These are phyloP conservation scores for Montipora capricornis DNA, from an alignment of 64 coral and sea anemone species.

Conservation along the genomic window DNA sequence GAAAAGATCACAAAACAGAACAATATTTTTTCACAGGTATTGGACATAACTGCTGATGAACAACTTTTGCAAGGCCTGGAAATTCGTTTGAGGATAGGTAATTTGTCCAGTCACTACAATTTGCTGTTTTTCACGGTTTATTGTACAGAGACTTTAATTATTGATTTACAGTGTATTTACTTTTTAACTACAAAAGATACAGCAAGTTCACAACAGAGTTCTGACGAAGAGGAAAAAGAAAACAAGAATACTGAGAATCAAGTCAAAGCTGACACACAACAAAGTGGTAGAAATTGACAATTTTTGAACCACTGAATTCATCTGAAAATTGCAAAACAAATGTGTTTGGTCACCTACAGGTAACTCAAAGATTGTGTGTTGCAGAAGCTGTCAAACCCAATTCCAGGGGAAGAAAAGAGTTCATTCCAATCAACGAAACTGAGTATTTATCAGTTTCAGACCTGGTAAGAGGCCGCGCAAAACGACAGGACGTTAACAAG, in stretches of 20 bases:
- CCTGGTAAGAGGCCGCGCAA: slow-evolving; percentile 82
- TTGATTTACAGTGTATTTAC: no score
- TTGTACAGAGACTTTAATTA: no score
- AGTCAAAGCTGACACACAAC: neutral
- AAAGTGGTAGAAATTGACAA: neutral
- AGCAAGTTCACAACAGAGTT: slow-evolving; percentile 21
- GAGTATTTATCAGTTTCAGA: slow-evolving; percentile 90
- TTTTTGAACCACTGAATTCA: neutral
- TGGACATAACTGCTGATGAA: slow-evolving; percentile 31
- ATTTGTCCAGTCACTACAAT: neutral
- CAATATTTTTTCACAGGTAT: neutral
- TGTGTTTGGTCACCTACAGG: neutral
- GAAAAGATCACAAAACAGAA: neutral
- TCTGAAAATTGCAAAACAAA: neutral
- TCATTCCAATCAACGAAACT: slow-evolving; percentile 72
- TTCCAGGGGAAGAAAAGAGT: slow-evolving; percentile 54
- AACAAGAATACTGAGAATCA: neutral
- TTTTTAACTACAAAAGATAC: neutral
- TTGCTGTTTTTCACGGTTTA: no score
- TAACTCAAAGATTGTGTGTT: neutral
- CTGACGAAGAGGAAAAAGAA: slow-evolving; percentile 26
- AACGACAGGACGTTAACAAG: slow-evolving; percentile 93
- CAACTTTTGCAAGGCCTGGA: slow-evolving; percentile 10
- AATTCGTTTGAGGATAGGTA: slow-evolving; percentile 3
- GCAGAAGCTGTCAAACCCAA: slow-evolving; percentile 24